Percentiles rank a stretch among this genome's conserved stretches.
Evolutionary conservation across 2,888 invertebrate genomes (phyloP).

Genomic region (Caenorhabditis sp.): DNA sequence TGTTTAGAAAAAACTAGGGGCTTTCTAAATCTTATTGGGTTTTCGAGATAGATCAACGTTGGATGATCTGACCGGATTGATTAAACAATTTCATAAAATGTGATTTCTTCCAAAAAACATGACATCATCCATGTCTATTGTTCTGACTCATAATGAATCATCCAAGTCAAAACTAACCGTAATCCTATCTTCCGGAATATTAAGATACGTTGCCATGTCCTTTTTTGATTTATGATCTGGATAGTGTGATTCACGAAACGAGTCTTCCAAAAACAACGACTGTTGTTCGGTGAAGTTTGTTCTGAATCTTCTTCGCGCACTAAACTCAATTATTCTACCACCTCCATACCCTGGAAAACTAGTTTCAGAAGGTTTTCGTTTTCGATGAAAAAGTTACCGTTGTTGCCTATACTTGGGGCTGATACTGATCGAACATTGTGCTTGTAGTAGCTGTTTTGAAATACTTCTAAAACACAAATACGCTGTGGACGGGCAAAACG

Average conservation of each 20-base stretch:
- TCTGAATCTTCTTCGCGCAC: slow-evolving; percentile 48
- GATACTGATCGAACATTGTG: slow-evolving; percentile 17
- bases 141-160: no score
- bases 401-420: slow-evolving; percentile 16
- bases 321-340: neutral
- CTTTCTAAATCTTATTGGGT: no score
- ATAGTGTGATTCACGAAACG: slow-evolving; percentile 62
- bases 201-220: slow-evolving; percentile 51
- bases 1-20: no score
- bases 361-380: neutral
- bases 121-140: no score
- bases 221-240: slow-evolving; percentile 62
- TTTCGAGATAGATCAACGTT: no score
- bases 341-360: neutral
- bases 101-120: neutral
- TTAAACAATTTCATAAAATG: no score
- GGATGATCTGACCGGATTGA: no score
- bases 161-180: slow-evolving; percentile 47
- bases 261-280: slow-evolving; percentile 56
- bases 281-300: slow-evolving; percentile 66
- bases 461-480: slow-evolving; percentile 18
- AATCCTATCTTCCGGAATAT: slow-evolving; percentile 62
- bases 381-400: slow-evolving; percentile 9
- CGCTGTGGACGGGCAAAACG: no score
- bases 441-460: slow-evolving; percentile 10